Evolutionary conservation across 2,113 vertebrate genomes (phyloP), one percentile per base, ranked within the genome.

Genomic region (Forbesichthys papilliferus): DNA sequence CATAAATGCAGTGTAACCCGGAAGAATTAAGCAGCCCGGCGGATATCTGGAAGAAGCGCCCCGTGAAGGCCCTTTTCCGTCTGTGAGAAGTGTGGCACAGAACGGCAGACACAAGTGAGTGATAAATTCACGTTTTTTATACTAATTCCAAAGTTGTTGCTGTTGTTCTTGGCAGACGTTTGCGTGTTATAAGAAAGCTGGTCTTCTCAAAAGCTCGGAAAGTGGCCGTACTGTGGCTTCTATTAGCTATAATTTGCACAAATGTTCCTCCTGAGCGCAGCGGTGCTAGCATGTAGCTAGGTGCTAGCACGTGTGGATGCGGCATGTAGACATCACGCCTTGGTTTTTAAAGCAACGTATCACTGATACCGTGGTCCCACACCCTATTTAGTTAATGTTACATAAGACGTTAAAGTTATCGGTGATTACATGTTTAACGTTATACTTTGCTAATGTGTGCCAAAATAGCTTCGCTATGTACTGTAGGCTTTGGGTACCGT

Each of bases 51-150:
- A 1, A 64, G 77, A 68, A 48, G 68, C 80, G 77, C 89, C 78
- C 6, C 54, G 18, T 5, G 4, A 53, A 84, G 89, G 90, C 84
- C 91, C 92, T 93, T 92, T 93, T 90, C 90, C 88, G 84, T 89
- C 87, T 90, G 73, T 74, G 85, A 75, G 84, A 75, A 87, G 87
- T 78, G 87, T 79, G 80, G 85, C 67, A 58, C 74, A 75, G 63
- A 74, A 65, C 80, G 72, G 78, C 86, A 20, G 79, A 88, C 73
- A 82, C 78, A 75, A 89, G 92, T 92, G 86, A 91, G 92, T 91
- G 2, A n/a, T 42, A 73, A 68, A 53, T 10, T 34, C 3, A 4
- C 6, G 0, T 49, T 83, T 84, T 73, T 0, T 27, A 27, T 27
- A 5, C 11, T 1, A 0, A 2, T 49, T 51, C 10, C 3, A 3